Base-by-base conservation (phyloP, 2,113 vertebrate genomes). In the Ctenomys sociabilis region DNA sequence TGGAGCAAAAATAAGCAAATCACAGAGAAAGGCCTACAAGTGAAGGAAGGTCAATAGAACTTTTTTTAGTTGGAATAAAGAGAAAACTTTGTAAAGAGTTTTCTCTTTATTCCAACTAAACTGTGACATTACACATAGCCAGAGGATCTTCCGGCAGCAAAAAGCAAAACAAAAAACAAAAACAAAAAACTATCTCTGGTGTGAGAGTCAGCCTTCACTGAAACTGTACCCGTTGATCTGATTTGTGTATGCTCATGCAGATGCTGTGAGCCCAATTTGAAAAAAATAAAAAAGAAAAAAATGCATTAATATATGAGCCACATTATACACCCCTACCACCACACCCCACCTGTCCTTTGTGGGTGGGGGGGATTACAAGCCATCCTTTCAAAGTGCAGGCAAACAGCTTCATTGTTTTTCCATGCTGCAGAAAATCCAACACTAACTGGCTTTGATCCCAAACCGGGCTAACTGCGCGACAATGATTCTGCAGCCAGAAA, bases 401-500 rank as follows among this genome's bases (percentile, higher is more conserved):
- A 97, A 95, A 93, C 54, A 73, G 86, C 87, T 94, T 91, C 49
- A 2, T 57, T 63, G 84, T 93, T 88, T 96, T 96, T 94, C 95
- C 63, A 66, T 35, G 87, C 95, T 91, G 88, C 32, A 5, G 89
- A 93, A 90, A 95, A 90, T 82, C 97, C 97, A 95, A 80, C 94
- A 92, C 90, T 43, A 9, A 64, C 92, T 97, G 97, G 95, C 95
- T 92, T 86, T 37, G 82, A 84, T 97, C 96, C 97, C 88, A 95
- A 91, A 57, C 52, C 9, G 30, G 70, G 93, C 96, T 84, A 85
- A 95, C 91, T 85, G 89, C 88, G 91, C 92, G 90, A 52, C 3
- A 54, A 68, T n/a, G 86, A 61, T 49, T 80, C 92, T 72, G 92
- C 85, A 90, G 95, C 88, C 86, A 16, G 88, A 57, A 86, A 52